phyloP scores from a whole-genome alignment of 2,797 vertebrate genomes.

The Chiloscyllium punctatum region DNA sequence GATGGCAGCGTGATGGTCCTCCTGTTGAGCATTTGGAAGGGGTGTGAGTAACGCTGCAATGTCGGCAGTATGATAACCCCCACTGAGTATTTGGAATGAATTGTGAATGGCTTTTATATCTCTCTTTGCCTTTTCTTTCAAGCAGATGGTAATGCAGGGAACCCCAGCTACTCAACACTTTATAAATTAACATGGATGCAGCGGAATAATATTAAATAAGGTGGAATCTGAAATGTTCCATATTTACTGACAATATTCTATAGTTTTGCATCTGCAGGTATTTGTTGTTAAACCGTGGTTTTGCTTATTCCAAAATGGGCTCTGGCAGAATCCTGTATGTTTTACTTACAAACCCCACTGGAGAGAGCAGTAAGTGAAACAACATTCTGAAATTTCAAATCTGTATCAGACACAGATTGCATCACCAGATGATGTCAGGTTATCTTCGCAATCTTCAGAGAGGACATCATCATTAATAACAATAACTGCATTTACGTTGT shows the following conservation, averaged over 20 bases:
- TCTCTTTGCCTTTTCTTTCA: slow-evolving; percentile 32
- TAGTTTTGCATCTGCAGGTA: neutral
- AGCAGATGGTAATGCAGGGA: slow-evolving; percentile 31
- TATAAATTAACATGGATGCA: slow-evolving; percentile 21
- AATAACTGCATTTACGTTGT: neutral
- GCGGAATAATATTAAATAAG: slow-evolving; percentile 17
- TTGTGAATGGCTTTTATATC: slow-evolving; percentile 25
- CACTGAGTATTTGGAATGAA: slow-evolving; percentile 27
- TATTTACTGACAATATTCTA: neutral
- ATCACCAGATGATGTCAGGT: neutral
- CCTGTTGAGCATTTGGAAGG: slow-evolving; percentile 20
- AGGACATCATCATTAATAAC: neutral
- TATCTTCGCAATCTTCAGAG: neutral
- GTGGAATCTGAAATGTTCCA: neutral
- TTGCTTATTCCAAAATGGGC: neutral
- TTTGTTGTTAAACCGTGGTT: neutral
- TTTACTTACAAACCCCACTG: neutral
- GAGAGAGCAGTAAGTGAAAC: neutral
- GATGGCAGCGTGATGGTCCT: slow-evolving; percentile 14
- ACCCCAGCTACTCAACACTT: slow-evolving; percentile 10
- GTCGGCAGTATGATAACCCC: slow-evolving; percentile 15
- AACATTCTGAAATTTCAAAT: neutral
- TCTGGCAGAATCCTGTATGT: neutral
- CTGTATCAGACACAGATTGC: neutral
- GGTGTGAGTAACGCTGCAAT: neutral